Evolutionary conservation across 2,797 vertebrate genomes (phyloP).

Genomic region (Limosa lapponica): DNA sequence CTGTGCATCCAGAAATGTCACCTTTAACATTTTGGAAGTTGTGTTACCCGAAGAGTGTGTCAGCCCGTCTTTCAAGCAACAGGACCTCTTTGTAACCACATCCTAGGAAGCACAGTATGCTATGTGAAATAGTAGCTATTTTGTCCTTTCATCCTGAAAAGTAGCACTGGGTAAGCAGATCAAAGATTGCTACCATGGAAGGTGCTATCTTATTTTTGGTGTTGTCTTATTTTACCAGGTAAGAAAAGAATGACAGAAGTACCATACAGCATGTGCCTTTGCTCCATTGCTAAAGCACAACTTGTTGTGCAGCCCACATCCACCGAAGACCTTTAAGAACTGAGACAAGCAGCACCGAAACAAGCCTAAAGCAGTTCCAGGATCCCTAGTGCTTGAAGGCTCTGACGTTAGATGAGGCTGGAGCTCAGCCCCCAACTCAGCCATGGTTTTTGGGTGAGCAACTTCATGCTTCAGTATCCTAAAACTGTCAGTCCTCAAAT

Average conservation of each 20-base stretch:
- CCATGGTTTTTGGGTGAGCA: background rate
- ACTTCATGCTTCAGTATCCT: background rate
- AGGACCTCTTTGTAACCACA: background rate
- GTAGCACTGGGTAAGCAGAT: background rate
- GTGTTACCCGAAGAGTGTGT: background rate
- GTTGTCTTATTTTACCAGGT: background rate
- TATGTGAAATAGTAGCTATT: background rate
- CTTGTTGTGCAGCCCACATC: background rate
- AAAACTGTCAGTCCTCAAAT: background rate
- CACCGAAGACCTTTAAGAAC: background rate
- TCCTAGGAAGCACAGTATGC: background rate
- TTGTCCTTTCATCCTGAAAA: background rate
- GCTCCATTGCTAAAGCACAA: accelerated
- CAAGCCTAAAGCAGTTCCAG: background rate
- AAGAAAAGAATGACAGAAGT: background rate
- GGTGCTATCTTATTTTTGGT: background rate
- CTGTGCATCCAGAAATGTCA: background rate
- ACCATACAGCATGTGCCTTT: background rate
- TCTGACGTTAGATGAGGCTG: background rate
- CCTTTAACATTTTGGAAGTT: background rate
- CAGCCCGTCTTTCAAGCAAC: accelerated
- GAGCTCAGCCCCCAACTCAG: background rate
- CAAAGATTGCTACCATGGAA: background rate
- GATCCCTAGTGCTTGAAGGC: background rate
- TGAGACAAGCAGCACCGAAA: background rate